phyloP scores from a whole-genome alignment of 1,140 invertebrate genomes.

The Brachionus koreanus region DNA sequence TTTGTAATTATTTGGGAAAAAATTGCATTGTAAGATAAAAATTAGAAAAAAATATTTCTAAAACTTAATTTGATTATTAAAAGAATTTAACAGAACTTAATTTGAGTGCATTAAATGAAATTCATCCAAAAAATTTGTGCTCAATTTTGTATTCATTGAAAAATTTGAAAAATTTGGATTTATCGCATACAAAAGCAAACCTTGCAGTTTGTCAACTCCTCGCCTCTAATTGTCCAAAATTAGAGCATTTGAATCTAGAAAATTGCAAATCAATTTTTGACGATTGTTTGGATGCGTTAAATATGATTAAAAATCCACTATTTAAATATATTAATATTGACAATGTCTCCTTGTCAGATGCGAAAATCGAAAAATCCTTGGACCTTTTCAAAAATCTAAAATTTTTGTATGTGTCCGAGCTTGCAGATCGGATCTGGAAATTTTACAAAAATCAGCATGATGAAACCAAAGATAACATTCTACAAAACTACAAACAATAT shows the following conservation, averaged over 20 bases:
- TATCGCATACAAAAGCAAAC: slow-evolving; percentile 28
- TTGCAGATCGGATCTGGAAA: not conserved
- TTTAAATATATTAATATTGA: slow-evolving; percentile 23
- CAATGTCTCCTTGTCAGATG: not conserved
- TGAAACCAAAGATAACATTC: not conserved
- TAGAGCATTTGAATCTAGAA: slow-evolving; percentile 14
- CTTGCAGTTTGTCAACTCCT: not conserved
- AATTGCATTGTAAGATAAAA: slow-evolving; percentile 41
- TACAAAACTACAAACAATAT: not conserved
- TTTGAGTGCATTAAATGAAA: not conserved
- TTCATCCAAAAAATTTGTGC: not conserved
- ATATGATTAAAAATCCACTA: not conserved
- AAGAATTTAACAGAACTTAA: slow-evolving; percentile 35
- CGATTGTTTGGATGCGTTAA: not conserved
- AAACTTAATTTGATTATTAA: not conserved
- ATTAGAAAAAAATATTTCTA: not conserved
- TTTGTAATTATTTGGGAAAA: slow-evolving; percentile 11
- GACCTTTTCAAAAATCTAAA: not conserved
- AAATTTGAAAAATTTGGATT: slow-evolving; percentile 8
- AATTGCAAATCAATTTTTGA: slow-evolving; percentile 37
- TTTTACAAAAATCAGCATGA: not conserved
- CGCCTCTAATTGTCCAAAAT: not conserved
- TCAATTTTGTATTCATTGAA: not conserved
- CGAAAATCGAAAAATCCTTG: slow-evolving; percentile 4
- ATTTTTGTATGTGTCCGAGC: not conserved